Percentiles rank a stretch among this genome's conserved stretches.
Evolutionary conservation across 2,113 vertebrate species (phyloP).

Genomic region (Poeciliopsis turrubarensis): DNA sequence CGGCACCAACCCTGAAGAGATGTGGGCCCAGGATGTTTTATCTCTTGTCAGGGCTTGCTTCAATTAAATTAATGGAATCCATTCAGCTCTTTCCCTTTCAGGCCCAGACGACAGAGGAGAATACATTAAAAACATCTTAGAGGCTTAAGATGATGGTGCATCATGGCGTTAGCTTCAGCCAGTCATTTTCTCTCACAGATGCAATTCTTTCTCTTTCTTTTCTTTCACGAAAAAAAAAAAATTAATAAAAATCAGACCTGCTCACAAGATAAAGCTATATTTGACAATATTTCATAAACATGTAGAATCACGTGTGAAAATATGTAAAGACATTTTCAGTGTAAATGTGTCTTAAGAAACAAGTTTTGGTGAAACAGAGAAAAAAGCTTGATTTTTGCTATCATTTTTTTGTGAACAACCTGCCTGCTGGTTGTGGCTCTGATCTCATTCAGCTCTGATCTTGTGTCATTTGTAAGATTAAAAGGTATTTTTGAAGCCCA

Average conservation of each 20-base stretch:
- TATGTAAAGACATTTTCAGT: not conserved
- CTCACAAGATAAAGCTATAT: slow-evolving; percentile 79
- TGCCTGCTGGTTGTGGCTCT: not conserved
- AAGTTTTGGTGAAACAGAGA: not conserved
- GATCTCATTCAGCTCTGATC: not conserved
- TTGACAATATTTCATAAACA: slow-evolving; percentile 65
- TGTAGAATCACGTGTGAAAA: not conserved
- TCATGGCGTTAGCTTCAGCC: slow-evolving; percentile 88
- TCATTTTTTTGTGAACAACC: not conserved
- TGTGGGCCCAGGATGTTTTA: slow-evolving; percentile 93
- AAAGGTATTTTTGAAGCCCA: not conserved
- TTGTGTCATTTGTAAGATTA: not conserved
- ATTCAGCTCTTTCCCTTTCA: slow-evolving; percentile 95
- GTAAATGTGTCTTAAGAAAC: not conserved
- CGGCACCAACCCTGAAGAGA: slow-evolving; percentile 87
- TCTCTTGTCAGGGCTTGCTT: slow-evolving; percentile 94
- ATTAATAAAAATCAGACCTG: slow-evolving; percentile 90
- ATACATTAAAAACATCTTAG: slow-evolving; percentile 99
- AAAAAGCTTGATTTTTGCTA: not conserved
- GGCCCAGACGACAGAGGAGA: slow-evolving; percentile 84
- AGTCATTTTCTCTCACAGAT: slow-evolving; percentile 79
- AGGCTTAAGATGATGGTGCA: slow-evolving; percentile 98
- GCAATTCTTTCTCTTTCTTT: slow-evolving; percentile 28
- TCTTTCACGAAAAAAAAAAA: slow-evolving; percentile 84
- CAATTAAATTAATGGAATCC: slow-evolving; percentile 99